phyloP scores from a whole-genome alignment of 2,113 vertebrate genomes.

The Phyllostomus hastatus region DNA sequence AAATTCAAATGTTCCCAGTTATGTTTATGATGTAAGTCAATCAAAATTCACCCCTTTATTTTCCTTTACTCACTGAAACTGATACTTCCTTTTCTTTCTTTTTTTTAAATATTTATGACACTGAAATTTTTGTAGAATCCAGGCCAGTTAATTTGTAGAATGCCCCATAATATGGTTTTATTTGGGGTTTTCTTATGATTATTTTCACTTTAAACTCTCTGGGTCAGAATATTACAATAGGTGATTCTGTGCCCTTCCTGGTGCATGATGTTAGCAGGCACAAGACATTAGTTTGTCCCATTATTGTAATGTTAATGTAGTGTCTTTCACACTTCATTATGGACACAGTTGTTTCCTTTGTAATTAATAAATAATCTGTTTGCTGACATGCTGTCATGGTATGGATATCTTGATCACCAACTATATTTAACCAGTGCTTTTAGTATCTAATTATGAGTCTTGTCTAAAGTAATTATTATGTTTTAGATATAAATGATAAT shows the following conservation, averaged over 20 bases:
- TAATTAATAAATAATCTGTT: neutral
- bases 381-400: neutral
- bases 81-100: neutral
- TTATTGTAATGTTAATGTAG: neutral
- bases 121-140: neutral
- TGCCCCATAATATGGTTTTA: neutral
- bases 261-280: neutral
- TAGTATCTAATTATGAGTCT: neutral
- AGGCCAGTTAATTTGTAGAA: neutral
- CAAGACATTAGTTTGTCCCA: neutral
- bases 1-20: neutral
- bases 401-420: neutral
- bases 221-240: neutral
- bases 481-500: neutral
- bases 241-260: neutral
- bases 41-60: neutral
- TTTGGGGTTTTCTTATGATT: neutral
- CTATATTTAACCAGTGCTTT: neutral
- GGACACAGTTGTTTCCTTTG: neutral
- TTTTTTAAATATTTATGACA: neutral
- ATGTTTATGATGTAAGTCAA: neutral
- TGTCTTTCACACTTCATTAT: neutral
- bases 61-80: neutral
- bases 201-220: neutral
- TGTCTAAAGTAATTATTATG: neutral